Percentiles rank a stretch among this genome's conserved stretches.
phyloP scores from a whole-genome alignment of 2,113 vertebrate species.

The Petromus typicus region DNA sequence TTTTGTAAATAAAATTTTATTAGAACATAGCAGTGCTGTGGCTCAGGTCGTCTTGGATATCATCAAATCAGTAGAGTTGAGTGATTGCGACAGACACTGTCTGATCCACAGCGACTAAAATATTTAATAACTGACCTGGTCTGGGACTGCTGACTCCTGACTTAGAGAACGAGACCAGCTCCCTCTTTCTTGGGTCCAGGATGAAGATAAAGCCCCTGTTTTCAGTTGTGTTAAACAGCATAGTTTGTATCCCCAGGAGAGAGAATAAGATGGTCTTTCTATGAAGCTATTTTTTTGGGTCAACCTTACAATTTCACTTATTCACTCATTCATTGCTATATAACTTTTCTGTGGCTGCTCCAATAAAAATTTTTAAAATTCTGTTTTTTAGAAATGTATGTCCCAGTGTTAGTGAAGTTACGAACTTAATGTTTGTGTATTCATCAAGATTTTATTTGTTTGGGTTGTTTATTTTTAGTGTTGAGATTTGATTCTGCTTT shows the following conservation, averaged over 20 bases:
- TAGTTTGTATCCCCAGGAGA: not conserved
- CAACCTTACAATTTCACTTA: not conserved
- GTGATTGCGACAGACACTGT: not conserved
- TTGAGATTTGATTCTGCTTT: not conserved
- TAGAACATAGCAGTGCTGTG: not conserved
- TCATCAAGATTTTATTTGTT: not conserved
- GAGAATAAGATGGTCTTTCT: not conserved
- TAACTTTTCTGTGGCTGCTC: not conserved
- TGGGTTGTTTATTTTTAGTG: not conserved
- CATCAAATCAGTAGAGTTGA: not conserved
- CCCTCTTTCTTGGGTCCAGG: not conserved
- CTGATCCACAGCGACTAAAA: not conserved
- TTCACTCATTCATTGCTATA: not conserved
- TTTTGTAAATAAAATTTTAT: not conserved
- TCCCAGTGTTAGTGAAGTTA: not conserved
- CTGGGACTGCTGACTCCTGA: not conserved
- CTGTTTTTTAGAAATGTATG: not conserved
- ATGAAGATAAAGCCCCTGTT: not conserved
- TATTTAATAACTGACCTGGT: not conserved
- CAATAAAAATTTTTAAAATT: not conserved
- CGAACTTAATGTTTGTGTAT: conserved; percentile 57
- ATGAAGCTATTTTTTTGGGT: not conserved
- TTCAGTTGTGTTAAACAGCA: not conserved
- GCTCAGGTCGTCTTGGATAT: not conserved
- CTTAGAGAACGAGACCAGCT: not conserved